These are phyloP conservation scores for Pachypsylla venusta DNA, from an alignment of 1,140 invertebrate genomes.

Conservation along the genomic window DNA sequence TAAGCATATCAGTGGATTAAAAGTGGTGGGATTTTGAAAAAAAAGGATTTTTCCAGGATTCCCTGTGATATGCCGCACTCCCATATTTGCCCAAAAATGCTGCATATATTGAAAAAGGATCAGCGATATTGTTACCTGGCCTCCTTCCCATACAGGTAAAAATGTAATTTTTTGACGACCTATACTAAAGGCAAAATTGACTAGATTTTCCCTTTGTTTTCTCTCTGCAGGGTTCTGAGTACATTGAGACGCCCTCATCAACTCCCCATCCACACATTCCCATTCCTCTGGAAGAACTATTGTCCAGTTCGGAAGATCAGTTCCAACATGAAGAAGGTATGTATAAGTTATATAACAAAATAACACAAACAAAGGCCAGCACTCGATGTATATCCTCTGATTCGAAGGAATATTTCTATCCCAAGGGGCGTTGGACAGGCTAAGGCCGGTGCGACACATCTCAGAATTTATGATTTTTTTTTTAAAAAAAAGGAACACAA, in stretches of 20 bases:
- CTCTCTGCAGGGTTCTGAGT: background rate
- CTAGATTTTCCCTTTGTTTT: background rate
- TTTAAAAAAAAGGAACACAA: too few relatives aligned
- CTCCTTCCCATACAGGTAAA: background rate
- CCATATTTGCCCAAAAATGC: background rate
- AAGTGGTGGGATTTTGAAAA: too few relatives aligned
- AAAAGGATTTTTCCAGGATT: too few relatives aligned
- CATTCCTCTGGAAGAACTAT: background rate
- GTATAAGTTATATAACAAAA: background rate
- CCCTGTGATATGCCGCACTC: background rate
- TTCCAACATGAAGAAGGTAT: slow-evolving; percentile 13
- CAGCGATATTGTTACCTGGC: background rate
- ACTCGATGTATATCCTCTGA: too few relatives aligned
- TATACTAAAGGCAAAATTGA: background rate
- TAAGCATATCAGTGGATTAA: too few relatives aligned
- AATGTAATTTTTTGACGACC: background rate
- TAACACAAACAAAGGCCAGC: background rate
- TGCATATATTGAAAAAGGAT: background rate
- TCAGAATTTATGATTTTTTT: too few relatives aligned
- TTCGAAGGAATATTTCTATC: too few relatives aligned
- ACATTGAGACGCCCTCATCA: background rate
- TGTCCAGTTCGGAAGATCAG: background rate
- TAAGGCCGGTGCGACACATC: too few relatives aligned
- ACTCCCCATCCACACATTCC: background rate
- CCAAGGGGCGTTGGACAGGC: too few relatives aligned